A percentile compares a stretch with the other conserved stretches of the same genome.
Evolutionary conservation across 2,888 invertebrate genomes (phyloP).

Genomic region (Clistopyga incitator): DNA sequence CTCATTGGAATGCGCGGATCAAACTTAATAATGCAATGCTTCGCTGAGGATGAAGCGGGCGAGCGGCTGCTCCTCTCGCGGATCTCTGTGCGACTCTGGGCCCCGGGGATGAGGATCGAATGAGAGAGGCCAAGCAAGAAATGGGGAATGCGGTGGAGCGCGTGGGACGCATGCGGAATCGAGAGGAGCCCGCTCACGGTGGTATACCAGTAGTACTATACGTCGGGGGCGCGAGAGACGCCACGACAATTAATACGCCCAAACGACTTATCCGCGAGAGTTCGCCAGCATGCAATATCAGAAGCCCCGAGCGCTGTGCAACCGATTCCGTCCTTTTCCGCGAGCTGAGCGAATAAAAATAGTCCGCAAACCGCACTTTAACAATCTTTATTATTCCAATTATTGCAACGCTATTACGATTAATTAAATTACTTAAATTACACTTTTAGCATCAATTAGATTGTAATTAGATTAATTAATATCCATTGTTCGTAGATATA

Average conservation of each 20-base stretch:
- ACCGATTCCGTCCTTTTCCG: conserved; percentile 1
- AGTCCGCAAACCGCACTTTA: neutral
- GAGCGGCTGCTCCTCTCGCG: conserved; percentile 27
- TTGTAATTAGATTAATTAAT: too few relatives aligned
- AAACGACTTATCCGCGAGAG: conserved; percentile 59
- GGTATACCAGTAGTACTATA: conserved; percentile 40
- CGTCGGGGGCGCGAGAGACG: conserved; percentile 50
- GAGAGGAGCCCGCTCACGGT: conserved; percentile 51
- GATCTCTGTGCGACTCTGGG: conserved; percentile 18
- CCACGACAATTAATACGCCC: conserved; percentile 65
- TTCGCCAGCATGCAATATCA: conserved; percentile 29
- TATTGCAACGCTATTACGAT: conserved; percentile 6
- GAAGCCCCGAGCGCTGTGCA: neutral
- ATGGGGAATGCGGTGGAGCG: conserved; percentile 70
- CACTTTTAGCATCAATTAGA: too few relatives aligned
- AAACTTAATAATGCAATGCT: conserved; percentile 81
- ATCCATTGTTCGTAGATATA: too few relatives aligned
- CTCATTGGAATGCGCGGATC: conserved; percentile 81
- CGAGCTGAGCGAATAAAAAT: neutral
- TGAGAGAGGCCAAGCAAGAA: conserved; percentile 71
- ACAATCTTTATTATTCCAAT: neutral
- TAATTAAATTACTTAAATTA: neutral
- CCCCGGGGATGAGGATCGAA: conserved; percentile 65
- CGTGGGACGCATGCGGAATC: conserved; percentile 77
- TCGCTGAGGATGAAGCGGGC: conserved; percentile 63